These are phyloP conservation scores for Drosophila greeni DNA, from an alignment of 2,888 invertebrate genomes.

Conservation along the genomic window DNA sequence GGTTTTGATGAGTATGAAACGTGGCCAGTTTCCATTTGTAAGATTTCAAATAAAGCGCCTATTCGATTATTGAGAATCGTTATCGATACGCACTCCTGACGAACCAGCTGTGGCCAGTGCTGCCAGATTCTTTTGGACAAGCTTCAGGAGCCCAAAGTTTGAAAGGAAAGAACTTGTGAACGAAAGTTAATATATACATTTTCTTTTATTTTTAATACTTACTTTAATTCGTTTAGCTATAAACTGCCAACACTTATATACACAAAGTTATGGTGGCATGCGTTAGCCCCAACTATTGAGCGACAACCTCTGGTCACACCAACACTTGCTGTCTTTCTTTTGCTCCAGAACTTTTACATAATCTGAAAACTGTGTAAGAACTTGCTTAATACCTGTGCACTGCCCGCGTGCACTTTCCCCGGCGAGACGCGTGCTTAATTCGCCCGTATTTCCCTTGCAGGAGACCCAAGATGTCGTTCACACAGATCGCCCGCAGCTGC, in stretches of 20 bases:
- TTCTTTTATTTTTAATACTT: background rate
- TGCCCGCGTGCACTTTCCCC: slow-evolving; percentile 3
- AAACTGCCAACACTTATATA: too few species aligned
- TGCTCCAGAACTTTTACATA: slow-evolving; percentile 76
- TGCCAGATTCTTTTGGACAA: background rate
- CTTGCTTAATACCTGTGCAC: slow-evolving; percentile 26
- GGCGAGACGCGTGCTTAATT: slow-evolving; percentile 1
- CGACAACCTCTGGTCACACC: slow-evolving; percentile 27
- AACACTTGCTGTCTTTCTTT: slow-evolving; percentile 50
- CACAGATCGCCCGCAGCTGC: slow-evolving; percentile 77
- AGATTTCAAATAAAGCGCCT: slow-evolving; percentile 2
- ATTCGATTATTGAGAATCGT: slow-evolving; percentile 1
- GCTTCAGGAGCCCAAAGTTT: background rate
- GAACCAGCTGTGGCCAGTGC: background rate
- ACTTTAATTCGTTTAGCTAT: background rate
- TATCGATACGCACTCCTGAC: background rate
- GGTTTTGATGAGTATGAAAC: background rate
- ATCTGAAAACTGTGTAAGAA: slow-evolving; percentile 70
- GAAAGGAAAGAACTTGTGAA: background rate
- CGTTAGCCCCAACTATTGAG: background rate
- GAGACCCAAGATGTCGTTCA: slow-evolving; percentile 73
- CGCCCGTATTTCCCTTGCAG: slow-evolving; percentile 39
- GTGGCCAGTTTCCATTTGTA: background rate
- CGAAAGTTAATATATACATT: background rate
- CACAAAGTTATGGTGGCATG: background rate